Evolutionary conservation across 2,888 invertebrate genomes (phyloP).

Genomic region (Coelinius sp.): DNA sequence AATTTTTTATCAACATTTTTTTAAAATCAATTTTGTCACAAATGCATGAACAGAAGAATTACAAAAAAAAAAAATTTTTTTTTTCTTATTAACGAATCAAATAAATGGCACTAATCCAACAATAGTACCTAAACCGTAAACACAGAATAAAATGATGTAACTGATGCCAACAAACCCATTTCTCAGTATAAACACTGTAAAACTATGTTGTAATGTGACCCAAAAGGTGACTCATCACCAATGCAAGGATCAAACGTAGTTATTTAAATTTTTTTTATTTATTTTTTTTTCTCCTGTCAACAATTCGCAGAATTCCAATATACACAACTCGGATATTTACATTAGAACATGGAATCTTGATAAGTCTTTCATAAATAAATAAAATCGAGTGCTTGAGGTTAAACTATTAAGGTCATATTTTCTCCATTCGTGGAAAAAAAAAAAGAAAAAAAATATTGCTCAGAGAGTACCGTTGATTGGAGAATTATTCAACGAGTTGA

Average conservation of each 20-base stretch:
- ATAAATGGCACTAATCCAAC: slow-evolving; percentile 6
- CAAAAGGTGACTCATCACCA: slow-evolving; percentile 21
- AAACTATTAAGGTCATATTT: slow-evolving; percentile 12
- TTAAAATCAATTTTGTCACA: too few species aligned
- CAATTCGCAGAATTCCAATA: not conserved
- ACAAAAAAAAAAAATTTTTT: too few species aligned
- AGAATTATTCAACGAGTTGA: slow-evolving; percentile 17
- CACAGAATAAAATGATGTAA: slow-evolving; percentile 4
- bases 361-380: slow-evolving; percentile 10
- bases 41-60: too few species aligned
- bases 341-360: slow-evolving; percentile 16
- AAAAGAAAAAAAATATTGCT: too few species aligned
- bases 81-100: too few species aligned
- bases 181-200: not conserved
- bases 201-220: slow-evolving; percentile 14
- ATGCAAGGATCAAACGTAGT: slow-evolving; percentile 18
- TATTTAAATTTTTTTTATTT: not conserved
- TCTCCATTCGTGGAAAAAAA: not conserved
- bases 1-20: too few species aligned
- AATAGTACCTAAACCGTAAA: not conserved
- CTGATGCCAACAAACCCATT: slow-evolving; percentile 18
- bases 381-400: not conserved
- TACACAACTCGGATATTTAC: slow-evolving; percentile 15
- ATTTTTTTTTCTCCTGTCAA: not conserved
- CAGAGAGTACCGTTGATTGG: slow-evolving; percentile 5